Conservation (phyloP, 2,888 invertebrate genomes). For the Epinotia brunnichana region DNA sequence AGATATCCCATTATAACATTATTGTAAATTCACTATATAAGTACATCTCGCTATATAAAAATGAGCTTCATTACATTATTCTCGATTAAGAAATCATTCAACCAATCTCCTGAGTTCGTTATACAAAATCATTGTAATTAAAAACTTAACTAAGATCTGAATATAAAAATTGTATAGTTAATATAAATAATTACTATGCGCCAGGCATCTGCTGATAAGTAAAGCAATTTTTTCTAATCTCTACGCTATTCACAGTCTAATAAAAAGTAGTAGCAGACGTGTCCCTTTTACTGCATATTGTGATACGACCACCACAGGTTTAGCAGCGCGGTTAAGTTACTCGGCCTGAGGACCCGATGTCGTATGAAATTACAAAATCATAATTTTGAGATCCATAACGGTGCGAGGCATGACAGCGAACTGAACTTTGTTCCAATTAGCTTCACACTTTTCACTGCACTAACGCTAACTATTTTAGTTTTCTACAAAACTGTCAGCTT, state of each 20-base stretch:
- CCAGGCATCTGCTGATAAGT: conserved; percentile 68
- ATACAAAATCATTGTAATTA: conserved; percentile 47
- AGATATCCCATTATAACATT: conserved; percentile 32
- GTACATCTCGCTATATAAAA: conserved; percentile 69
- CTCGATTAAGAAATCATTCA: conserved; percentile 52
- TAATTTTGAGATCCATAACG: conserved; percentile 71
- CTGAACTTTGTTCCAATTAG: conserved; percentile 70
- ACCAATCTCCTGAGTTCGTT: conserved; percentile 45
- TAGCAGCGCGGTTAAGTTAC: conserved; percentile 47
- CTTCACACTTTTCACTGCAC: conserved; percentile 70
- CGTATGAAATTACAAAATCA: conserved; percentile 50
- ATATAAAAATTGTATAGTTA: conserved; percentile 71
- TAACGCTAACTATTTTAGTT: conserved; percentile 68
- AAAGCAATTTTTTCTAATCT: conserved; percentile 58
- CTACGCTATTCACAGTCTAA: conserved; percentile 69
- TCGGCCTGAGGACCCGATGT: conserved; percentile 40
- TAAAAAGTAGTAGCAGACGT: conserved; percentile 64
- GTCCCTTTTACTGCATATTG: conserved; percentile 64
- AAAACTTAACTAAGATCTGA: conserved; percentile 62
- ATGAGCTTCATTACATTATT: conserved; percentile 62
- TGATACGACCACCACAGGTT: conserved; percentile 67
- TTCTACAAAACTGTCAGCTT: conserved; percentile 70
- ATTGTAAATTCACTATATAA: conserved; percentile 57
- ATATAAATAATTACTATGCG: conserved; percentile 74
- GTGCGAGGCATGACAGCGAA: conserved; percentile 63